Conservation (phyloP, 2,797 vertebrate species). For the Selene dorsalis region DNA sequence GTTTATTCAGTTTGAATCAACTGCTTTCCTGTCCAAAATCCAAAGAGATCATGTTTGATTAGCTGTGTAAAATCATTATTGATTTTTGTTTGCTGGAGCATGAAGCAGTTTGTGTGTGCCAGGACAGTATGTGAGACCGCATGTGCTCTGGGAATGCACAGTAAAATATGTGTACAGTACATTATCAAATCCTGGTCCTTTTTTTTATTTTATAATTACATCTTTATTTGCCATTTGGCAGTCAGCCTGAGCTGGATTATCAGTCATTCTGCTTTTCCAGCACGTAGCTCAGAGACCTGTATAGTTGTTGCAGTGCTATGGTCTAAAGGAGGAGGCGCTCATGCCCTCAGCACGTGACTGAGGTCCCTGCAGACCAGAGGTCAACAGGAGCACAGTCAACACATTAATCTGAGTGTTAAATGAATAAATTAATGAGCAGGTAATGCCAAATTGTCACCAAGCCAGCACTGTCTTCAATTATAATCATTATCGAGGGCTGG, state of each 20-base stretch:
- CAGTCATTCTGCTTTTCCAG: conserved; percentile 22
- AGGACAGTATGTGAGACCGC: conserved; percentile 16
- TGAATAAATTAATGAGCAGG: conserved; percentile 59
- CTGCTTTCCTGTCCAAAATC: conserved; percentile 53
- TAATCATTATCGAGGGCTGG: conserved; percentile 42
- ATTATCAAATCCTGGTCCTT: conserved; percentile 60
- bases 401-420: conserved; percentile 63
- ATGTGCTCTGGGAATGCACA: conserved; percentile 22
- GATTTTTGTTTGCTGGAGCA: conserved; percentile 61
- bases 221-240: conserved; percentile 68
- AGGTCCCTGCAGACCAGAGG: conserved; percentile 48
- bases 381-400: conserved; percentile 46
- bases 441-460: conserved; percentile 46
- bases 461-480: conserved; percentile 47
- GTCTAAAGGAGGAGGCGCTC: conserved; percentile 1
- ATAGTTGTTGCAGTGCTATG: neutral
- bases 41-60: conserved; percentile 67
- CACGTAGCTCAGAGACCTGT: neutral
- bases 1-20: conserved; percentile 60
- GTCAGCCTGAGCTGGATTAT: conserved; percentile 35
- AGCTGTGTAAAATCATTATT: conserved; percentile 61
- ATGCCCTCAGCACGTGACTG: conserved; percentile 29
- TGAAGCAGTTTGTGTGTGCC: conserved; percentile 12
- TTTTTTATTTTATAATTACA: conserved; percentile 68
- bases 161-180: conserved; percentile 58